phyloP scores from a whole-genome alignment of 2,797 vertebrate genomes.

The Alfaro cultratus region DNA sequence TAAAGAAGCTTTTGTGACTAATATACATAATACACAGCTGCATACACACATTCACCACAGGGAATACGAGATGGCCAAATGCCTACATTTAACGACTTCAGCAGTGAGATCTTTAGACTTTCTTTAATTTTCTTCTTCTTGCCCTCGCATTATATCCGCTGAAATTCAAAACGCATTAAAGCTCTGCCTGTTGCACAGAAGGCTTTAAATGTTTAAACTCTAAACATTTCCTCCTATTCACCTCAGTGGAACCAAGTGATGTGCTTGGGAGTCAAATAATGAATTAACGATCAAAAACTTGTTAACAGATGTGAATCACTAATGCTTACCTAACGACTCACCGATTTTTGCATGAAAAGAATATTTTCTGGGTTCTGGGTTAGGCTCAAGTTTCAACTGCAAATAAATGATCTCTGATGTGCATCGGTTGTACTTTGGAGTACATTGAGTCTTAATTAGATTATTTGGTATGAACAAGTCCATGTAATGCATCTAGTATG shows the following conservation, averaged over 20 bases:
- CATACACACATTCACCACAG: constrained; percentile 31
- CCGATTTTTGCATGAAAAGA: not conserved
- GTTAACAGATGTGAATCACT: not conserved
- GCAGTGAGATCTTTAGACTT: constrained; percentile 30
- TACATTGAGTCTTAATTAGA: not conserved
- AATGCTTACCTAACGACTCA: not conserved
- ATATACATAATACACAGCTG: constrained; percentile 34
- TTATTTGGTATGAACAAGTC: not conserved
- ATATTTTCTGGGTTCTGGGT: not conserved
- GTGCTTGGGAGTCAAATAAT: not conserved
- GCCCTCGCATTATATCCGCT: constrained; percentile 4
- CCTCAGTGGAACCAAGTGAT: not conserved
- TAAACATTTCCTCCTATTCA: not conserved
- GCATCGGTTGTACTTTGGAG: not conserved
- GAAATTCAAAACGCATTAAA: constrained; percentile 16
- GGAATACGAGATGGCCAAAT: constrained; percentile 49
- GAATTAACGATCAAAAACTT: not conserved
- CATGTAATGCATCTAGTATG: not conserved
- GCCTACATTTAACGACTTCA: constrained; percentile 38
- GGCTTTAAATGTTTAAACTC: not conserved
- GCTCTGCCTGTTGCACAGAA: not conserved
- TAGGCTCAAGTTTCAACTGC: not conserved
- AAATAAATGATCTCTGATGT: not conserved
- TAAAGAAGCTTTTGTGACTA: constrained; percentile 54
- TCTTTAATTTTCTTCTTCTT: not conserved